Conservation (phyloP, 2,888 invertebrate genomes). For the Dusona sp. region DNA sequence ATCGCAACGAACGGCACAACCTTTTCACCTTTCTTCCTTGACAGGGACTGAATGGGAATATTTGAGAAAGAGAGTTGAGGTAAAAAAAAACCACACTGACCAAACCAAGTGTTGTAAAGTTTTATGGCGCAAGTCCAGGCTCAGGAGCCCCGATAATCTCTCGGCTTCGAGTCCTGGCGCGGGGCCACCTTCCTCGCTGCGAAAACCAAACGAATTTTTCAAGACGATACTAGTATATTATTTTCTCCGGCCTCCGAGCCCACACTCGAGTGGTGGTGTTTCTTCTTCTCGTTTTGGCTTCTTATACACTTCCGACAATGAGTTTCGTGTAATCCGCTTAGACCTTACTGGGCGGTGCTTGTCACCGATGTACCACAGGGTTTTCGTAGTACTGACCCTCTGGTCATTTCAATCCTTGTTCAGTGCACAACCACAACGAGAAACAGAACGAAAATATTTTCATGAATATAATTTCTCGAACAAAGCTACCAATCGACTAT, state of each 20-base stretch:
- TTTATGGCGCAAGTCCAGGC: slow-evolving; percentile 74
- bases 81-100: slow-evolving; percentile 77
- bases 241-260: slow-evolving; percentile 40
- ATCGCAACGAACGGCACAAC: slow-evolving; percentile 33
- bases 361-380: slow-evolving; percentile 72
- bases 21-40: slow-evolving; percentile 67
- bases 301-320: slow-evolving; percentile 65
- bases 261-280: slow-evolving; percentile 24
- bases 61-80: slow-evolving; percentile 43
- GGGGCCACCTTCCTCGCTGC: slow-evolving; percentile 53
- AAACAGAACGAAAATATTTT: background rate
- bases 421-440: slow-evolving; percentile 12
- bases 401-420: background rate
- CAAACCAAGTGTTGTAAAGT: slow-evolving; percentile 75
- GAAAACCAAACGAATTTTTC: slow-evolving; percentile 72
- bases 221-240: slow-evolving; percentile 63
- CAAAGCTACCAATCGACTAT: background rate
- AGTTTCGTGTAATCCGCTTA: slow-evolving; percentile 75
- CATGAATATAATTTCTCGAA: background rate
- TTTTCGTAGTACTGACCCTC: slow-evolving; percentile 64
- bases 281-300: slow-evolving; percentile 18
- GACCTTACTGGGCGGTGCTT: slow-evolving; percentile 47
- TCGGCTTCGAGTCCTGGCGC: slow-evolving; percentile 39
- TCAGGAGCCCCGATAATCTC: slow-evolving; percentile 70
- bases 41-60: slow-evolving; percentile 32